A percentile compares a stretch with the other conserved stretches of the same genome.
These are phyloP conservation scores for Vanessa tameamea DNA, from an alignment of 1,140 invertebrate genomes.

Conservation along the genomic window DNA sequence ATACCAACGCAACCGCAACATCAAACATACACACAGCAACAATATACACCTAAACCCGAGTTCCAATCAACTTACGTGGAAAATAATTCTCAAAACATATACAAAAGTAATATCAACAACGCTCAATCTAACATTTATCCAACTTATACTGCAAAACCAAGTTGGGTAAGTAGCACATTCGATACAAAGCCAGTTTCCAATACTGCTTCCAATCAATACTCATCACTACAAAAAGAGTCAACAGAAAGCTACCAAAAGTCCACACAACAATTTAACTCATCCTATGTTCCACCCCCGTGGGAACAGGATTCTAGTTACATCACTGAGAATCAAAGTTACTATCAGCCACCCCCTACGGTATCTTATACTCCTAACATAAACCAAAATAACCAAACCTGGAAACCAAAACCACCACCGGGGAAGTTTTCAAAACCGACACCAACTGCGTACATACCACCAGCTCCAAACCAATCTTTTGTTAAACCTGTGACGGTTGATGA, in stretches of 20 bases:
- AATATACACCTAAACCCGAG: slow-evolving; percentile 43
- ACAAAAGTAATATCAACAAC: slow-evolving; percentile 43
- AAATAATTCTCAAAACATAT: slow-evolving; percentile 39
- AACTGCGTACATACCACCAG: slow-evolving; percentile 67
- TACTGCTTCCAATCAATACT: slow-evolving; percentile 54
- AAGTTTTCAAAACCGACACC: slow-evolving; percentile 66
- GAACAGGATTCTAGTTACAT: slow-evolving; percentile 68
- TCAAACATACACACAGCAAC: slow-evolving; percentile 38
- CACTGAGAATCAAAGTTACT: slow-evolving; percentile 50
- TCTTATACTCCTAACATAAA: slow-evolving; percentile 46
- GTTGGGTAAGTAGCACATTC: slow-evolving; percentile 53
- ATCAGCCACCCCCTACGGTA: slow-evolving; percentile 51
- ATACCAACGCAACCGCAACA: slow-evolving; percentile 45
- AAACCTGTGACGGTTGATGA: slow-evolving; percentile 54
- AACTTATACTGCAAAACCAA: slow-evolving; percentile 60
- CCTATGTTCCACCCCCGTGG: slow-evolving; percentile 75
- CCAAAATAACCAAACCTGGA: slow-evolving; percentile 46
- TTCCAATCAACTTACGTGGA: slow-evolving; percentile 45
- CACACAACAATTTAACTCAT: slow-evolving; percentile 61
- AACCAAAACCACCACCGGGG: slow-evolving; percentile 46
- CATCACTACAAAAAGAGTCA: slow-evolving; percentile 50
- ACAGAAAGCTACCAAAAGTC: slow-evolving; percentile 60
- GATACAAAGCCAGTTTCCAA: slow-evolving; percentile 43
- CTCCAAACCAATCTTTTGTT: slow-evolving; percentile 74
- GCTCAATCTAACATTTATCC: slow-evolving; percentile 53